Base-by-base conservation (phyloP, 2,888 invertebrate genomes). In the Apotomis betuletana region DNA sequence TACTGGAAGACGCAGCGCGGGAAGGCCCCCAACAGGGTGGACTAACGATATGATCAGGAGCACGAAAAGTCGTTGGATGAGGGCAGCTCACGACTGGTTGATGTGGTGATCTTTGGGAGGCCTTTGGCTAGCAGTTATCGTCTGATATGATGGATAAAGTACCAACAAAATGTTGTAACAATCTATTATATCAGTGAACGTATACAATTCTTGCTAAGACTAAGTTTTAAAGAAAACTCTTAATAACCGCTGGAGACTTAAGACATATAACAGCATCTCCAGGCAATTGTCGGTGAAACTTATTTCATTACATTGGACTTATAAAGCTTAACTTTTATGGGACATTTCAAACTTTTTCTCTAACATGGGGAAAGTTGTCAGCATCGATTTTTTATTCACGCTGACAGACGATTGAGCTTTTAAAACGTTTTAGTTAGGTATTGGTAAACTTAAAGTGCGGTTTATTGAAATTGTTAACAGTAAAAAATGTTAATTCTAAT, bases 261-360 rank as follows among this genome's bases (percentile, higher is more conserved):
- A 63, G 52, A 54, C 41, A 57, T 63, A 72, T 68, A 52, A 38
- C 58, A 57, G 49, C 59, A 38, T 67, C 63, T 74, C 74, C 67
- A 57, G 71, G 74, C 77, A 76, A 77, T 77, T 72, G 74, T 73
- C 80, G 79, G 78, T 77, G 70, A 83, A 87, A 87, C 86, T 87
- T 87, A 86, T 87, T 87, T 87, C 86, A 87, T 87, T 87, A 85
- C 78, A 80, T 77, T 78, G 70, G 83, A 83, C 85, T 87, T 86
- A 85, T 63, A 62, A 72, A 72, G 49, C 65, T 69, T 46, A 76
- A 81, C 77, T 76, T 77, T 77, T 80, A 79, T 80, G 77, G 73
- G 78, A 77, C 80, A 78, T 77, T 68, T 46, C 67, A 63, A 72
- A 72, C 62, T 72, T 72, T 71, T 44, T 57, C 49, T 63, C 72